Evolutionary conservation across 2,888 invertebrate genomes (phyloP), one percentile per base, ranked within the genome.

Genomic region (Perdita meconis): DNA sequence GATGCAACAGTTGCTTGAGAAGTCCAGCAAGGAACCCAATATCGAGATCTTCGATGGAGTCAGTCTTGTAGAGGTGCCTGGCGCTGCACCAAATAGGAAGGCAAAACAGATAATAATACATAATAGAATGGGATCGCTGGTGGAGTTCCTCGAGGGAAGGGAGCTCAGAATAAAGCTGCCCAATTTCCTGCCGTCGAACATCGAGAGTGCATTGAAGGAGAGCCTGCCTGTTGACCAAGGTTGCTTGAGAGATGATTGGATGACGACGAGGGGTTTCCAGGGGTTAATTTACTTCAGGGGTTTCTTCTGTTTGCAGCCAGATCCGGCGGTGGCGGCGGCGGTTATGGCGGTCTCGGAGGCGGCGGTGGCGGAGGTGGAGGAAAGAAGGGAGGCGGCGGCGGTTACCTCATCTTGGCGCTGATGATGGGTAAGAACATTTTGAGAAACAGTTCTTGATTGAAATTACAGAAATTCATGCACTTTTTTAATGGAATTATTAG

Each of bases 91-190:
- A 90, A 82, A 93, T 89, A 91, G 95, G 90, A 89, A 90, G 91
- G 93, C 53, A 84, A 93, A 80, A 91, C 93, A 67, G 90, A 92
- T 89, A 38, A 87, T 89, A 73, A 86, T 83, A 30, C 56, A 88
- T 81, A 74, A 94, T 93, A 44, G 94, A 0, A 81, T 96, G 66
- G 95, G 94, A 6, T 92, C 94, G 10, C 92, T 96, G 86, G 94
- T 95, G 16, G 94, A 94, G 85, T 96, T 96, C 85, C 91, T 97
- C 1, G 94, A 95, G 87, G 95, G 94, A 1, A 96, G 96, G 81
- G 97, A 97, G 89, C 89, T 97, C 16, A 94, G 95, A 87, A 95
- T 97, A 72, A 95, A 95, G 86, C 91, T 97, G 65, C 95, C 95
- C 0, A 95, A 95, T 88, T 91, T 97, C 78, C 93, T 96, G 74